Conservation (phyloP, 2,797 vertebrate genomes). For the Halcyon smyrnensis region DNA sequence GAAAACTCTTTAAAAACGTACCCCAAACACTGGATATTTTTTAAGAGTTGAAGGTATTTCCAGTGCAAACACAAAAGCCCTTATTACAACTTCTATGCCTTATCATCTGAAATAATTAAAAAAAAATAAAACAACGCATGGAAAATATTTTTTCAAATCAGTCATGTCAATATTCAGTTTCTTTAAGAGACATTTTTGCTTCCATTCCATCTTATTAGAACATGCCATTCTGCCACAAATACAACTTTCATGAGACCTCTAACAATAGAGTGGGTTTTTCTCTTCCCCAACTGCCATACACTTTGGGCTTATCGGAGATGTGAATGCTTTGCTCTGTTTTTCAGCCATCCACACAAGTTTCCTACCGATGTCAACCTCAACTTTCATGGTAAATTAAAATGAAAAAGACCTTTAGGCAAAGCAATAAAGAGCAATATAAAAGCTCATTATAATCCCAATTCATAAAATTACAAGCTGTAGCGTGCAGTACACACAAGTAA, state of each 20-base stretch:
- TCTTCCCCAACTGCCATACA: neutral
- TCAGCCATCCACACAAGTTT: neutral
- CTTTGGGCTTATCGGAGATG: neutral
- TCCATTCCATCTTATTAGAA: neutral
- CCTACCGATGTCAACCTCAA: neutral
- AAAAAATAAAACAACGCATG: neutral
- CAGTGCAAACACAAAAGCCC: neutral
- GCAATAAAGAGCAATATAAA: constrained; percentile 18
- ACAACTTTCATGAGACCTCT: neutral
- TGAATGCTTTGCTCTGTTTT: neutral
- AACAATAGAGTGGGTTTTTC: neutral
- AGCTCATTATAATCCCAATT: neutral
- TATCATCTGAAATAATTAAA: neutral
- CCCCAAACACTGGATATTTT: neutral
- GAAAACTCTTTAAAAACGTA: neutral
- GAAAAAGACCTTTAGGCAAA: neutral
- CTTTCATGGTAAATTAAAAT: neutral
- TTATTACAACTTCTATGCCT: neutral
- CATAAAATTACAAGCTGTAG: neutral
- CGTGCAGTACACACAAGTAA: neutral
- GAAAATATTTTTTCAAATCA: neutral
- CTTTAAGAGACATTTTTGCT: neutral
- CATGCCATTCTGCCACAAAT: neutral
- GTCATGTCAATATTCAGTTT: neutral
- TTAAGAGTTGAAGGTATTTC: neutral